These are phyloP conservation scores for Xanthia icteritia DNA, from an alignment of 2,888 invertebrate genomes.

Conservation along the genomic window DNA sequence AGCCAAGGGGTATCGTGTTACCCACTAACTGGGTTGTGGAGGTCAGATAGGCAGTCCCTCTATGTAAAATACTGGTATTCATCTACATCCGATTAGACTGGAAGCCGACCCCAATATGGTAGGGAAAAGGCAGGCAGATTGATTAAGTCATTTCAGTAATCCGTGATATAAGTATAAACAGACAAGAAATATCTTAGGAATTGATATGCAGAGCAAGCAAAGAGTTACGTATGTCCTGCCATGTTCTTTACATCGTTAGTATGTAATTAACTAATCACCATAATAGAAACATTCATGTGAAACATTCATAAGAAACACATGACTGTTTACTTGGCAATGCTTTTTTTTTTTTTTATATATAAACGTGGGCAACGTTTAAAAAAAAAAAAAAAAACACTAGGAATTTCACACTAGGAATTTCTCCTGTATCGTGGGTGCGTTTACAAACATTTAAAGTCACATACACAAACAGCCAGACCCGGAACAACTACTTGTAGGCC, in stretches of 20 bases:
- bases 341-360: no score
- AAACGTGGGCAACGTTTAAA: no score
- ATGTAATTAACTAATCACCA: slow-evolving; percentile 20
- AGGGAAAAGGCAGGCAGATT: background rate
- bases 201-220: slow-evolving; percentile 1
- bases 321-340: slow-evolving; percentile 9
- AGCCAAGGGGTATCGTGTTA: no score
- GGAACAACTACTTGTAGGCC: no score
- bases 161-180: background rate
- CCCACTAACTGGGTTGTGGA: background rate
- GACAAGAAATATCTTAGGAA: background rate
- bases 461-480: no score
- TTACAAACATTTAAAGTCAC: no score
- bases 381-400: no score
- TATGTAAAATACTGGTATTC: background rate
- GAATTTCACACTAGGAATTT: no score
- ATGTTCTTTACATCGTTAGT: slow-evolving; percentile 8
- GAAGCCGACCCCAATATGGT: background rate
- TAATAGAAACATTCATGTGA: slow-evolving; percentile 3
- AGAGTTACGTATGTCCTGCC: background rate
- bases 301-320: no score
- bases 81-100: background rate
- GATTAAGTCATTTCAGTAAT: background rate
- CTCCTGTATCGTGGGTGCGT: no score
- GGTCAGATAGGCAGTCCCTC: background rate